Base-by-base conservation (phyloP, 2,888 invertebrate genomes). In the Cheiracanthium punctorium region DNA sequence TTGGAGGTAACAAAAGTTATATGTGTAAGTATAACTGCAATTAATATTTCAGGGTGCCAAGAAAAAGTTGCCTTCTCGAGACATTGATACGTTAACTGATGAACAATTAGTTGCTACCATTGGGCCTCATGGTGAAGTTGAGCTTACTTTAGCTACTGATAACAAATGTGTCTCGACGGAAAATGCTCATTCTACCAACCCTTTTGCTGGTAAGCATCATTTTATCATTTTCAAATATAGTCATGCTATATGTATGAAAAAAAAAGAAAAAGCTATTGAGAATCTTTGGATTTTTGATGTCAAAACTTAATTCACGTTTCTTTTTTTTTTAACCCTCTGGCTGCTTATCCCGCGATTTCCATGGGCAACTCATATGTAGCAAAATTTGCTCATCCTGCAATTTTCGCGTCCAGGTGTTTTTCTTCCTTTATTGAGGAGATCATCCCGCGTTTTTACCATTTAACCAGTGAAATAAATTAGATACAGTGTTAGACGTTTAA, bases 31-130 rank as follows among this genome's bases (percentile, higher is more conserved):
- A n/a, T n/a, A n/a, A n/a, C n/a, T 37, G 37, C 37, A 37, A 10
- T 37, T 37, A 7, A 37, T 37, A 37, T 37, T 37, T 37, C 10
- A 82, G 82, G 72, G 43, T n/a, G 12, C 65, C 10, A 82, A 82
- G 58, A 85, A 80, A 14, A 96, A 96, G 92, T 93, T 96, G 90
- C 93, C 95, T 89, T 96, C 96, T 14, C 94, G 95, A 88, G 96
- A 96, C 92, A 96, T 95, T 93, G 96, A 96, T 92, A 96, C 96
- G 2, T 95, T 96, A 92, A 96, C 95, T 4, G 92, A 91, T 81
- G 89, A 90, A 20, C 89, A 90, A 65, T 88, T 90, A 67, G 89
- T 90, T 72, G 88, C 89, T 12, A 86, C 88, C 12, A 65, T 89
- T 14, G 89, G 88, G n/a, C 80, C 88, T 29, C 80, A 73, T 74